These are phyloP conservation scores for Tiliacea citrago DNA, from an alignment of 2,888 invertebrate species.

Conservation along the genomic window DNA sequence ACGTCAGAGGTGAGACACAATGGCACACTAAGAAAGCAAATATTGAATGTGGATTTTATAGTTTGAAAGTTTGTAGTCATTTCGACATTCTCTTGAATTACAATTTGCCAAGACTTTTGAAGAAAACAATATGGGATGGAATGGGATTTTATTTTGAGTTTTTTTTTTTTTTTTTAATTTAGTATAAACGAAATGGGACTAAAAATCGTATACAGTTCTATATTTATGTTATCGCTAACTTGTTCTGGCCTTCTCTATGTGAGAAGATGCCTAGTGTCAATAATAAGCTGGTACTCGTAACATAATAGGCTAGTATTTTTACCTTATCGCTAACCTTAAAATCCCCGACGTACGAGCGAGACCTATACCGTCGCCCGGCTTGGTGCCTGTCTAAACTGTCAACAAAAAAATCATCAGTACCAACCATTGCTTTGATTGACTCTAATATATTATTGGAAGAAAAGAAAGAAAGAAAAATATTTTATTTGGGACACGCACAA, in stretches of 20 bases:
- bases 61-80: neutral
- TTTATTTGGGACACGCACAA: no score
- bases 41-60: neutral
- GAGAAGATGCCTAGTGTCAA: no score
- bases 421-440: neutral
- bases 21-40: neutral
- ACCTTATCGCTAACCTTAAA: neutral
- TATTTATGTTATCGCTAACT: neutral
- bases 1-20: slow-evolving; percentile 7
- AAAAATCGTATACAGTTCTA: neutral
- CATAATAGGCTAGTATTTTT: no score
- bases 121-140: no score
- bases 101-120: neutral
- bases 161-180: no score
- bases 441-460: neutral
- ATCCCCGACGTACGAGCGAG: neutral
- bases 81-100: no score
- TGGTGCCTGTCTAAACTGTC: neutral
- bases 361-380: neutral
- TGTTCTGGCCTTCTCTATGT: no score
- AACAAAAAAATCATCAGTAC: neutral
- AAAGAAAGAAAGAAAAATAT: no score
- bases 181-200: neutral
- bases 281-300: no score
- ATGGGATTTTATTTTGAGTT: no score